These are phyloP conservation scores for Diorhabda carinulata DNA, from an alignment of 1,140 invertebrate genomes.

Conservation along the genomic window DNA sequence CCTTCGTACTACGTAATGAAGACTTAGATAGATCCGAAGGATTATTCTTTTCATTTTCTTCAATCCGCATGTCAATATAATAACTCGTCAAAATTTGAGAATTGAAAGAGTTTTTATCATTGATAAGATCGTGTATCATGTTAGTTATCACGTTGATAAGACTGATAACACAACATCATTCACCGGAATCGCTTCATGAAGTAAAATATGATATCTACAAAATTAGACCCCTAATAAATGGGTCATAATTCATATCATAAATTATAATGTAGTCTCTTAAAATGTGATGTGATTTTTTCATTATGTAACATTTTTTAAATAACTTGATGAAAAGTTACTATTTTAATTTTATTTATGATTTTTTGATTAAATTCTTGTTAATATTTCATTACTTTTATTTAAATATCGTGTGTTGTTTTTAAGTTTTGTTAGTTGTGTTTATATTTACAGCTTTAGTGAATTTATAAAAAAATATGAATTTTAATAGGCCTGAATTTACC, in stretches of 20 bases:
- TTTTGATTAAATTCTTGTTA: background rate
- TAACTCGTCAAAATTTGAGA: background rate
- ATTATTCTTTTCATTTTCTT: background rate
- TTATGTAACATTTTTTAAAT: background rate
- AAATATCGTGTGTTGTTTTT: background rate
- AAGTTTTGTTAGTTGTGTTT: background rate
- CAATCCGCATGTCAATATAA: slow-evolving; percentile 1
- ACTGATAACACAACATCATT: background rate
- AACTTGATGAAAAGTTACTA: background rate
- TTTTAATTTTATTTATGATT: background rate
- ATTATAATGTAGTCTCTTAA: background rate
- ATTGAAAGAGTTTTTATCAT: background rate
- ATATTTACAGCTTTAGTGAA: background rate
- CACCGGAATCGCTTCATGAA: background rate
- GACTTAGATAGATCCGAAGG: background rate
- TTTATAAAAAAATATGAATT: slow-evolving; percentile 33
- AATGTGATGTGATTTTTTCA: background rate
- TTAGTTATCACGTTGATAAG: background rate
- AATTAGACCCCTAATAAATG: background rate
- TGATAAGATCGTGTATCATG: slow-evolving; percentile 2
- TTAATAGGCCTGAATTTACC: slow-evolving; percentile 59
- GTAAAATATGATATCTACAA: background rate
- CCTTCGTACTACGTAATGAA: background rate
- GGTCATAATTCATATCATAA: background rate
- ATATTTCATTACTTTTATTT: background rate